Base-by-base conservation (phyloP, 2,888 invertebrate species). In the Ptychoptera albimana region DNA sequence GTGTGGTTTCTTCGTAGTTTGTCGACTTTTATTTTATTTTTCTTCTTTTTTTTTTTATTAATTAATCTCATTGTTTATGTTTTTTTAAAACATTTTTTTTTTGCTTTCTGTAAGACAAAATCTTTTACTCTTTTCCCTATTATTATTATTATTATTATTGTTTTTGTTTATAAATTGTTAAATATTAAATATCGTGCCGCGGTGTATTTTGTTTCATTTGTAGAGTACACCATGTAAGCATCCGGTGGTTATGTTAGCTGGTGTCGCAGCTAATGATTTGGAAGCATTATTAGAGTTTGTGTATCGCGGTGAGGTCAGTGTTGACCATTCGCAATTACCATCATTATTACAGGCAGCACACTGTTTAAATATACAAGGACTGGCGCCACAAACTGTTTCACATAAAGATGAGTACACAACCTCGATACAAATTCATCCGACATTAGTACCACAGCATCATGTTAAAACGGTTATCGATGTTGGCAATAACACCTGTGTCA, bases 201-300 rank as follows among this genome's bases (percentile, higher is more conserved):
- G 5, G 4, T 40, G n/a, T 8, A 31, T 39, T 5, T 34, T 40
- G 40, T 45, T 44, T 38, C 51, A 34, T 10, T 54, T 51, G 38
- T 50, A 75, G 75, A 74, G 71, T 51, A 74, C 75, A 45, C 73
- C 74, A 54, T 75, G 75, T 58, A 71, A 74, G 52, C 75, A 75
- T 66, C 75, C 75, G 32, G 73, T 75, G 30, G 71, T 75, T n/a
- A 72, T 75, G 73, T 58, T 75, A 53, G 75, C 75, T 39, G 75
- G 75, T 46, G 72, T 75, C 29, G 71, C 70, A 52, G 74, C 75
- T 39, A 69, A 70, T 50, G 75, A 75, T 57, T 61, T 75, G 51
- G 75, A 75, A 57, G 72, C 73, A n/a, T 55, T 75, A 42, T 58
- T 75, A 39, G 75, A 75, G 58, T 75, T 75, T 60, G 73, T 75